Conservation (phyloP, 2,888 invertebrate genomes). For the Thumatha senex region DNA sequence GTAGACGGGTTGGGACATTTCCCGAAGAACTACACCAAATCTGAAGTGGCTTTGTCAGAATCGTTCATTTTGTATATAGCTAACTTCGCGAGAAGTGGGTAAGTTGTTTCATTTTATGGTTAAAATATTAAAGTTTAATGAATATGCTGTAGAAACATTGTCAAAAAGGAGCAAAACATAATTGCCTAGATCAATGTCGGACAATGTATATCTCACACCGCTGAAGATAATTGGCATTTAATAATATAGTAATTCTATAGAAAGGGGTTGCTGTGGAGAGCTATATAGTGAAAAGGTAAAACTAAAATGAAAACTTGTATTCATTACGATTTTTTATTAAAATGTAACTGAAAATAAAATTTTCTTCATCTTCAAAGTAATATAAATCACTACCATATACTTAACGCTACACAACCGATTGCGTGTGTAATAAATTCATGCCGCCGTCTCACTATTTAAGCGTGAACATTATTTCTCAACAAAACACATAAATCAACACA, state of each 20-base stretch:
- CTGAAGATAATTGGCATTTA: too few species aligned
- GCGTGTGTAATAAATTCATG: constrained; percentile 34
- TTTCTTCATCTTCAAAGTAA: not conserved
- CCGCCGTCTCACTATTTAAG: constrained; percentile 24
- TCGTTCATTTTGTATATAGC: constrained; percentile 94
- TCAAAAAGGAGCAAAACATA: too few species aligned
- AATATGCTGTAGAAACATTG: too few species aligned
- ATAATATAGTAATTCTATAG: too few species aligned
- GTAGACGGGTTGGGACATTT: constrained; percentile 93
- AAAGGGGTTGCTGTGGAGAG: too few species aligned
- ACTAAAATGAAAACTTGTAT: too few species aligned
- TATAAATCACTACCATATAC: not conserved
- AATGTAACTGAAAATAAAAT: not conserved
- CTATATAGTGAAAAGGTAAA: too few species aligned
- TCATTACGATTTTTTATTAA: not conserved
- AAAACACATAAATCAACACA: constrained; percentile 27
- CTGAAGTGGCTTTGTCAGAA: constrained; percentile 93
- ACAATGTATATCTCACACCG: too few species aligned
- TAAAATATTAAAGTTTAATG: too few species aligned
- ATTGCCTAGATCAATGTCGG: too few species aligned
- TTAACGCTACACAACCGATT: constrained; percentile 16
- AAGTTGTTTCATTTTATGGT: constrained; percentile 64
- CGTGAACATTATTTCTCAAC: constrained; percentile 33
- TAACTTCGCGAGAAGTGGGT: constrained; percentile 95
- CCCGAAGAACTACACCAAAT: constrained; percentile 93